Percentiles rank a stretch among this genome's conserved stretches.
These are phyloP conservation scores for Acromyrmex echinatior DNA, from an alignment of 1,140 invertebrate species.

Conservation along the genomic window DNA sequence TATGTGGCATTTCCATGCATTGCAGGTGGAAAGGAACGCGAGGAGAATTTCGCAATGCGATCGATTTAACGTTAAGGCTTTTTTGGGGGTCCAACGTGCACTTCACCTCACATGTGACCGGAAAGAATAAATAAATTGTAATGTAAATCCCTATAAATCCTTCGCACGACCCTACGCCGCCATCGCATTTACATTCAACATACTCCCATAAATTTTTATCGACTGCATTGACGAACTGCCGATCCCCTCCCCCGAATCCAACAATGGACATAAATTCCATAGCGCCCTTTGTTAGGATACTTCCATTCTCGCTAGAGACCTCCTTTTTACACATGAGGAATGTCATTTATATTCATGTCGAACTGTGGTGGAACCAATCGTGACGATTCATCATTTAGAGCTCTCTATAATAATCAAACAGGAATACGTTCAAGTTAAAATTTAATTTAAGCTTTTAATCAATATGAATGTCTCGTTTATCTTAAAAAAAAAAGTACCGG, in stretches of 20 bases:
- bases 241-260: conserved; percentile 1
- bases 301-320: conserved; percentile 7
- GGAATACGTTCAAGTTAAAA: background rate
- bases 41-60: background rate
- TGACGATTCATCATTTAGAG: conserved; percentile 24
- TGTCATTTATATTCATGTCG: conserved; percentile 42
- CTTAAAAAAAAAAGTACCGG: background rate
- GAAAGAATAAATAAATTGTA: conserved; percentile 62
- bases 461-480: background rate
- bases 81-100: background rate
- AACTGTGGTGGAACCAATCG: conserved; percentile 12
- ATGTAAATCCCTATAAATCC: conserved; percentile 58
- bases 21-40: conserved; percentile 1
- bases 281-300: conserved; percentile 41
- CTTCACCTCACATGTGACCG: conserved; percentile 15
- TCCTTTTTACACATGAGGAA: conserved; percentile 24
- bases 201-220: conserved; percentile 79
- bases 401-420: conserved; percentile 28
- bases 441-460: conserved; percentile 28
- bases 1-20: background rate
- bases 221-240: conserved; percentile 51
- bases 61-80: conserved; percentile 46
- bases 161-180: background rate
- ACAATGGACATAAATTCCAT: conserved; percentile 52
- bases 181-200: conserved; percentile 67